Percentiles rank a stretch among this genome's conserved stretches.
These are phyloP conservation scores for Calameuta pallipes DNA, from an alignment of 2,888 invertebrate species.

Conservation along the genomic window DNA sequence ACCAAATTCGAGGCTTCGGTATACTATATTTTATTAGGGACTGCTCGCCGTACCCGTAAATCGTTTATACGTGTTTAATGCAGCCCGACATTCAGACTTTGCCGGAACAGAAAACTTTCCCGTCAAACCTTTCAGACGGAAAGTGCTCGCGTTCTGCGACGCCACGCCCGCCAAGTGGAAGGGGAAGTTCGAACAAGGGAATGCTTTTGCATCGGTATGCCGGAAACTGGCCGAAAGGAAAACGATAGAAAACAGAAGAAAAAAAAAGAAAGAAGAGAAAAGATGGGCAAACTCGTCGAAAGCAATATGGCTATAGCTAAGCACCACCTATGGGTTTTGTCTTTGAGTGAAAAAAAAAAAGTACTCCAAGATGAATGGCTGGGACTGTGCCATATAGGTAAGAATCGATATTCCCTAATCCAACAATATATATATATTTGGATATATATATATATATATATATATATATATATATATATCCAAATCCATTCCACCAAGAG, in stretches of 20 bases:
- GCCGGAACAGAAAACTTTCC: constrained; percentile 47
- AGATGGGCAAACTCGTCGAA: constrained; percentile 26
- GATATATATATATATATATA: too few species aligned
- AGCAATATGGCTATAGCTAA: constrained; percentile 32
- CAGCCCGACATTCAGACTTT: constrained; percentile 43
- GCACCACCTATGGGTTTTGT: not conserved
- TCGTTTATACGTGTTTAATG: constrained; percentile 64
- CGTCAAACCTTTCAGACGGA: constrained; percentile 55
- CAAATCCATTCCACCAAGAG: not conserved
- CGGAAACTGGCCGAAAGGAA: constrained; percentile 48
- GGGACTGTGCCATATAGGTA: not conserved
- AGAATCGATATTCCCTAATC: not conserved
- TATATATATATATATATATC: too few species aligned
- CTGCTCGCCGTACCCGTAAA: constrained; percentile 45
- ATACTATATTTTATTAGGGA: constrained; percentile 18
- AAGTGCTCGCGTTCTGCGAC: constrained; percentile 35
- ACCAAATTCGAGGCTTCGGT: not conserved
- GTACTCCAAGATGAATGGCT: not conserved
- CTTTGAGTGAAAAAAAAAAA: not conserved
- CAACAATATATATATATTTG: not conserved
- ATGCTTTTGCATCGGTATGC: constrained; percentile 62
- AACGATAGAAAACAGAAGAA: constrained; percentile 2
- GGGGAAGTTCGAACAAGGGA: constrained; percentile 55
- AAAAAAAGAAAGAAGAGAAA: constrained; percentile 9
- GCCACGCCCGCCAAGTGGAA: constrained; percentile 29